phyloP scores from a whole-genome alignment of 23 tunicate genomes.

The Ciona savignyi region DNA sequence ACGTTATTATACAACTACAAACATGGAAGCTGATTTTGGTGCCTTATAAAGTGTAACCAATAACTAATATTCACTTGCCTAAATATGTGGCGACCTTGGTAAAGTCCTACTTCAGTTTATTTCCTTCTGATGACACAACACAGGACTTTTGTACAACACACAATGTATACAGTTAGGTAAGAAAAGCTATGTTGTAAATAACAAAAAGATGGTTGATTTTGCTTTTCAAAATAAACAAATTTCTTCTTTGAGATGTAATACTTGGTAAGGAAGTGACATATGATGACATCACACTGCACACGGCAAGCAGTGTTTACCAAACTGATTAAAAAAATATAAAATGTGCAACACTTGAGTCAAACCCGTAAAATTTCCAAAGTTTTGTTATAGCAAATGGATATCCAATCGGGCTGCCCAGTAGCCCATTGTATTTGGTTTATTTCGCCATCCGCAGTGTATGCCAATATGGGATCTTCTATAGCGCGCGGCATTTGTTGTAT shows the following conservation, averaged over 20 bases:
- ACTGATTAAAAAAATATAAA: not conserved
- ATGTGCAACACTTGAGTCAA: slow-evolving; percentile 18
- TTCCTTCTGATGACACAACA: too few relatives aligned
- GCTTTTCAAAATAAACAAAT: too few relatives aligned
- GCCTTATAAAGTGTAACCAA: too few relatives aligned
- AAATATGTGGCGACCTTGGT: too few relatives aligned
- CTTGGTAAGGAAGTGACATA: too few relatives aligned
- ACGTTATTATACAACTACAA: too few relatives aligned
- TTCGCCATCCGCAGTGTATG: slow-evolving; percentile 98
- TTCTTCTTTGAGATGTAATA: too few relatives aligned
- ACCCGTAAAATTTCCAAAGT: slow-evolving; percentile 87
- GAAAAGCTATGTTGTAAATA: too few relatives aligned
- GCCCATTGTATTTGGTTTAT: slow-evolving; percentile 98
- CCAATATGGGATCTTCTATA: slow-evolving; percentile 95
- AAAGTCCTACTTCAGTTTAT: too few relatives aligned
- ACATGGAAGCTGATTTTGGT: too few relatives aligned
- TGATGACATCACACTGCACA: not conserved
- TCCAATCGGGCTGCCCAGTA: slow-evolving; percentile 93
- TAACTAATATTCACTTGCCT: too few relatives aligned
- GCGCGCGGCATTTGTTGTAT: slow-evolving; percentile 99
- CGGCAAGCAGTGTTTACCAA: not conserved
- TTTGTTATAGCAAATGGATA: slow-evolving; percentile 84
- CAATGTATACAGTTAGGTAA: not conserved
- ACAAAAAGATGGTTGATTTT: too few relatives aligned
- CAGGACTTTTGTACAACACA: not conserved